Conservation (phyloP, 1,140 invertebrate genomes). For the Drosophila asahinai region DNA sequence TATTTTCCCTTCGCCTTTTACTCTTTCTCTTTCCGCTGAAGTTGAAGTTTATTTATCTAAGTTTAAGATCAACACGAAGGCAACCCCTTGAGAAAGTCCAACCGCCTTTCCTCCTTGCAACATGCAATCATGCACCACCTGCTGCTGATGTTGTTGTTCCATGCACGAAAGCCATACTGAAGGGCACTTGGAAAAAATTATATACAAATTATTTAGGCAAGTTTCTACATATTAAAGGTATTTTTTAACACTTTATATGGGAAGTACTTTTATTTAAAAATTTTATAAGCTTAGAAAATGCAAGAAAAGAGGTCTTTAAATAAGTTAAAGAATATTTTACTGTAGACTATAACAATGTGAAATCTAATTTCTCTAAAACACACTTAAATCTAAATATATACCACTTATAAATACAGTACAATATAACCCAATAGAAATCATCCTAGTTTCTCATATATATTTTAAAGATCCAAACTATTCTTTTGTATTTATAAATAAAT, state of each 20-base stretch:
- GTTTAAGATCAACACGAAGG: slow-evolving; percentile 79
- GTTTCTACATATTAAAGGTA: neutral
- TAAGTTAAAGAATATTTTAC: no score
- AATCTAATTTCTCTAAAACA: no score
- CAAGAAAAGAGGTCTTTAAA: no score
- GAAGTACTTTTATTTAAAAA: no score
- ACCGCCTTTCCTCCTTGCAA: slow-evolving; percentile 31
- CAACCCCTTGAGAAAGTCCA: slow-evolving; percentile 49
- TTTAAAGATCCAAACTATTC: no score
- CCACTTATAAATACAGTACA: no score
- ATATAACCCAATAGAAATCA: no score
- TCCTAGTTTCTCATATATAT: no score
- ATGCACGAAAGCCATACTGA: slow-evolving; percentile 40
- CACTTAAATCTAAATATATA: no score
- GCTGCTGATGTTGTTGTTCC: slow-evolving; percentile 54
- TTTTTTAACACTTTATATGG: neutral
- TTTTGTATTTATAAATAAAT: no score
- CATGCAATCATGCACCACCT: slow-evolving; percentile 77
- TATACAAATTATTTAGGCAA: no score
- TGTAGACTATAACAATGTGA: no score
- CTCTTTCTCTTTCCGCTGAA: slow-evolving; percentile 17
- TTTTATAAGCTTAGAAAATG: neutral
- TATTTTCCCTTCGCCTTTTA: slow-evolving; percentile 22
- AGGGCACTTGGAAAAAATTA: slow-evolving; percentile 25
- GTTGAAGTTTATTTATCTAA: slow-evolving; percentile 82